phyloP scores from a whole-genome alignment of 2,888 invertebrate genomes.

The Drosophila quasianomalipes region DNA sequence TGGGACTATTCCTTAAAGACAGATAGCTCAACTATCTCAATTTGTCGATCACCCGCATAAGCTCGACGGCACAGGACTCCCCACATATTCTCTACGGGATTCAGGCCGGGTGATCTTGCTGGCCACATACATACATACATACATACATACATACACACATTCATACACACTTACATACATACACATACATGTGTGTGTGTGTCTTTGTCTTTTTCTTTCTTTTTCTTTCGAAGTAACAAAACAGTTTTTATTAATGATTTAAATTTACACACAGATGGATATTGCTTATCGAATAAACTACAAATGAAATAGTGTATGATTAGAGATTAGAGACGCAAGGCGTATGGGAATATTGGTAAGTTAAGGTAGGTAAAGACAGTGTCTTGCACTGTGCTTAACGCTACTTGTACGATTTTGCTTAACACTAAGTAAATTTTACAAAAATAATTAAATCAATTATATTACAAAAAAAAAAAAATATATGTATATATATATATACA shows the following conservation, averaged over 20 bases:
- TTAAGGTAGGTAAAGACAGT: constrained; percentile 25
- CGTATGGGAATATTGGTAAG: constrained; percentile 7
- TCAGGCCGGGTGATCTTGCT: too few relatives aligned
- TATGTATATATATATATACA: neutral
- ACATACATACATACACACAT: too few relatives aligned
- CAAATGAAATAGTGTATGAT: constrained; percentile 31
- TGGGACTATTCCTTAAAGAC: too few relatives aligned
- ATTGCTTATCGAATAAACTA: constrained; percentile 55
- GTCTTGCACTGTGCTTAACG: constrained; percentile 26
- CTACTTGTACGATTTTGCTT: constrained; percentile 41
- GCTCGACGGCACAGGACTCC: too few relatives aligned
- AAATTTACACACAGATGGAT: constrained; percentile 31
- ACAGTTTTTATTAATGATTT: constrained; percentile 59
- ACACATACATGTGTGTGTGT: too few relatives aligned
- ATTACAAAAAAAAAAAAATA: constrained; percentile 36
- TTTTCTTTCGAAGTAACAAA: constrained; percentile 58
- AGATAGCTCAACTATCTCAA: too few relatives aligned
- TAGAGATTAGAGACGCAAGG: neutral
- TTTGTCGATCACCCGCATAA: too few relatives aligned
- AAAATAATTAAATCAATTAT: constrained; percentile 45
- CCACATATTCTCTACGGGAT: too few relatives aligned
- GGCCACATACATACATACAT: neutral
- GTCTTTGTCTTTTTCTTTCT: neutral
- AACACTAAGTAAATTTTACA: constrained; percentile 45
- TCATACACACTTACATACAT: too few relatives aligned